Evolutionary conservation across 2,113 vertebrate genomes (phyloP).

Genomic region (Pangasianodon gigas): DNA sequence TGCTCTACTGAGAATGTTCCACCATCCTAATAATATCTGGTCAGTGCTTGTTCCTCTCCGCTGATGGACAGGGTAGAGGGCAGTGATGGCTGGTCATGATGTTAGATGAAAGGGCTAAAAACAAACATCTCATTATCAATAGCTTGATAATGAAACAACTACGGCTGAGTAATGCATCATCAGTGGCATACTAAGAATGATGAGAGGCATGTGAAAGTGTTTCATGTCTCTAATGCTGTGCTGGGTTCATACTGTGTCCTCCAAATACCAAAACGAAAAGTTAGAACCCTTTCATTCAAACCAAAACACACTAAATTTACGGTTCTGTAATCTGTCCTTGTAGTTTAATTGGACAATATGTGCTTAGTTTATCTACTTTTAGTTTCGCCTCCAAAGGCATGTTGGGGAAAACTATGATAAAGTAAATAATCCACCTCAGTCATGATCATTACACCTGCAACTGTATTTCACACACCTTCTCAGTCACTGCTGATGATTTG

Average conservation of each 20-base stretch:
- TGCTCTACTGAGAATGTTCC: not conserved
- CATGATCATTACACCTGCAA: not conserved
- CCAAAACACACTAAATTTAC: not conserved
- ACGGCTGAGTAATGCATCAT: not conserved
- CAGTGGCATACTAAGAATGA: not conserved
- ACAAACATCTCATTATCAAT: not conserved
- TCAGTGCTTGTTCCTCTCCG: not conserved
- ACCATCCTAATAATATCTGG: not conserved
- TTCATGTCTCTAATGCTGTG: not conserved
- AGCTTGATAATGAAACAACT: constrained; percentile 10
- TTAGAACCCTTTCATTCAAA: not conserved
- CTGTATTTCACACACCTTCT: not conserved
- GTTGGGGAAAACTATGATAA: not conserved
- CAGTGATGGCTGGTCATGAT: not conserved
- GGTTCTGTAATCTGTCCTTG: not conserved
- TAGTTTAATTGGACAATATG: not conserved
- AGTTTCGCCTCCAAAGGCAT: not conserved
- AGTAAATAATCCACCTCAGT: not conserved
- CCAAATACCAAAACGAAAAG: not conserved
- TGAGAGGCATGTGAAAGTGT: not conserved
- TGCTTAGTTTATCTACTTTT: not conserved
- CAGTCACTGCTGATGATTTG: not conserved
- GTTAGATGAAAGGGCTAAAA: not conserved
- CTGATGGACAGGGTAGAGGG: not conserved
- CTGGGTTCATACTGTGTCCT: not conserved